Percentiles rank a stretch among this genome's conserved stretches.
phyloP scores from a whole-genome alignment of 2,888 invertebrate genomes.

The Pogonocherus hispidulus region DNA sequence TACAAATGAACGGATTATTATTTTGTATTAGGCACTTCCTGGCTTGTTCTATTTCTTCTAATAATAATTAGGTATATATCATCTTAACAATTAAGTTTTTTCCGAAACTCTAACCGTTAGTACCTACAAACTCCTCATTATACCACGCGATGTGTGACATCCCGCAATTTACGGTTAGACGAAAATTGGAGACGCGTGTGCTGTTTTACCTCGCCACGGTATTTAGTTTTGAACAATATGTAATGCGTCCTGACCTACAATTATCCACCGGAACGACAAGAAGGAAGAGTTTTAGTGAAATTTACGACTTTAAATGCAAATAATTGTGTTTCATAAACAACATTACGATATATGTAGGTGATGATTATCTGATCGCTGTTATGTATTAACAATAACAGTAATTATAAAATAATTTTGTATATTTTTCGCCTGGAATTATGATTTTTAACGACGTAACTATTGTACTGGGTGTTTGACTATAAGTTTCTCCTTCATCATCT shows the following conservation, averaged over 20 bases:
- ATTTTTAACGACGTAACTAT: too few relatives aligned
- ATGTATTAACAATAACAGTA: background rate
- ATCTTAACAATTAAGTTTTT: constrained; percentile 1
- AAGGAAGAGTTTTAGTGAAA: constrained; percentile 50
- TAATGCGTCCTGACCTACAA: constrained; percentile 61
- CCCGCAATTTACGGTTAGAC: constrained; percentile 29
- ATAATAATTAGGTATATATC: too few relatives aligned
- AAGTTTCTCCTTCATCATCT: too few relatives aligned
- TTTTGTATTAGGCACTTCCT: too few relatives aligned
- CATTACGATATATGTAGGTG: constrained; percentile 5
- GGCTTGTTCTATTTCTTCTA: too few relatives aligned
- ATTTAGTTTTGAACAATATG: constrained; percentile 57
- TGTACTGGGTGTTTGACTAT: too few relatives aligned
- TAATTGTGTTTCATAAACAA: constrained; percentile 17
- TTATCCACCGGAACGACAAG: constrained; percentile 53
- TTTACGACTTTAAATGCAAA: constrained; percentile 24
- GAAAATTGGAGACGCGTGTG: constrained; percentile 23
- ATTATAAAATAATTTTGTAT: too few relatives aligned
- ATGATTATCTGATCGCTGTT: background rate
- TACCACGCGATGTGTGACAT: constrained; percentile 30
- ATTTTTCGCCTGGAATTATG: too few relatives aligned
- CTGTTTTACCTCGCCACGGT: constrained; percentile 49
- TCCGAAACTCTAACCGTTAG: background rate
- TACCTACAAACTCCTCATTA: background rate
- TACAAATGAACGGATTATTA: too few relatives aligned